Evolutionary conservation across 2,797 vertebrate genomes (phyloP), one percentile per base, ranked within the genome.

Genomic region (Anomalospiza imberbis): DNA sequence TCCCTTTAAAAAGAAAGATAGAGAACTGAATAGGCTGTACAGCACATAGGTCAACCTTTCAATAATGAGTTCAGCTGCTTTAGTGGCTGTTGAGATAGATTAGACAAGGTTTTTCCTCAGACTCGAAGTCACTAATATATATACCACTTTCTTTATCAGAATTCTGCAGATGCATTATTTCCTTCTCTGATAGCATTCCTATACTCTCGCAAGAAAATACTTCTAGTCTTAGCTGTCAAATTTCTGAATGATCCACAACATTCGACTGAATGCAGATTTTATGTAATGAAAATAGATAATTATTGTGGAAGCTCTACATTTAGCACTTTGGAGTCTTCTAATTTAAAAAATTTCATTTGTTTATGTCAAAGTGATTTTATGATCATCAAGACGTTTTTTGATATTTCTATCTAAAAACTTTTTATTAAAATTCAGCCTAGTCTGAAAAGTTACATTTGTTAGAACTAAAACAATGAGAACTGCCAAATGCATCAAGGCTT

Each of bases 71-170:
- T 96, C 42, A 80, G 71, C 48, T 85, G 58, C 36, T 82, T 75
- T 82, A 91, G 63, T 65, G 88, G 84, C 53, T 93, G 66, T 79
- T 93, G 78, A 91, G 55, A 76, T 48, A 75, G 71, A 94, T 70
- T 57, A 92, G 94, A 90, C 42, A 51, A 76, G 57, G 74, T 92
- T 82, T 79, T 84, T 38, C 58, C 80, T 93, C 55, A 75, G 80
- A 54, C 76, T 76, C 88, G 48, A 81, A 91, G 89, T 71, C 75
- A 91, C 57, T 72, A 94, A 63, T 91, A 89, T 70, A 92, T 5
- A 92, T 5, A 68, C 61, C 55, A 76, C 89, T 68, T 88, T 76
- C 61, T 88, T 80, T 93, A 95, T 94, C 87, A 91, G 84, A 84
- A 54, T 61, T 72, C 48, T 65, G 71, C 66, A 96, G 94, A 51